Base-by-base conservation (phyloP, 2,797 vertebrate genomes). In the Helarctos malayanus region DNA sequence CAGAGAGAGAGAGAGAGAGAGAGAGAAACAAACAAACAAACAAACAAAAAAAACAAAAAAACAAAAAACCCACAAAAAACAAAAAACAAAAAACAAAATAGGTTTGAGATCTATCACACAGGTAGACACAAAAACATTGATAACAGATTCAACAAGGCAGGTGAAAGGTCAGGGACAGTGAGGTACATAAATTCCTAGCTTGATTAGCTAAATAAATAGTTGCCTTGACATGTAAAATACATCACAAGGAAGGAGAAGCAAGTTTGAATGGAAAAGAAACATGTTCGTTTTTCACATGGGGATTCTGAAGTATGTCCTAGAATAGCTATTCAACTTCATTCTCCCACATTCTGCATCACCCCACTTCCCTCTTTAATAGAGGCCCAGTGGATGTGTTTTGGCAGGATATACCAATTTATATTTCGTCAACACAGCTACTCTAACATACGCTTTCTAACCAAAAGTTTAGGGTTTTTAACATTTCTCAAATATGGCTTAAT, bases 401-500 rank as follows among this genome's bases (percentile, higher is more conserved):
- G 2, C 9, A 79, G 9, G 0, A 19, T 29, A 47, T 29, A 21
- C 7, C 23, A 61, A 38, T 12, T 61, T 47, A 82, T 12, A 23
- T 69, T 63, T 11, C 5, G 29, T 47, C 32, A 71, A 14, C 12
- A 91, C 3, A 91, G 45, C 7, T 76, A 61, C 32, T 69, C 54
- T 54, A 19, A 86, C 45, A 32, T 61, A 56, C 4, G 15, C 47
- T 79, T 96, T 92, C 69, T 79, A 14, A 49, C 41, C 18, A 6
- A 32, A 84, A 81, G 45, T 12, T 7, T 56, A 81, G 41, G 10
- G 0, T 29, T 83, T 47, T 65, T 5, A 18, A 13, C 56, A 16
- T 98, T 99, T 99, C 98, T 99, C 99, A 99, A 99, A 99, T 99
- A 99, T 99, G 98, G 98, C 99, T 99, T 99, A 99, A 99, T 99